Percentiles rank a stretch among this genome's conserved stretches.
These are phyloP conservation scores for Chunga burmeisteri DNA, from an alignment of 2,113 vertebrate genomes.

Conservation along the genomic window DNA sequence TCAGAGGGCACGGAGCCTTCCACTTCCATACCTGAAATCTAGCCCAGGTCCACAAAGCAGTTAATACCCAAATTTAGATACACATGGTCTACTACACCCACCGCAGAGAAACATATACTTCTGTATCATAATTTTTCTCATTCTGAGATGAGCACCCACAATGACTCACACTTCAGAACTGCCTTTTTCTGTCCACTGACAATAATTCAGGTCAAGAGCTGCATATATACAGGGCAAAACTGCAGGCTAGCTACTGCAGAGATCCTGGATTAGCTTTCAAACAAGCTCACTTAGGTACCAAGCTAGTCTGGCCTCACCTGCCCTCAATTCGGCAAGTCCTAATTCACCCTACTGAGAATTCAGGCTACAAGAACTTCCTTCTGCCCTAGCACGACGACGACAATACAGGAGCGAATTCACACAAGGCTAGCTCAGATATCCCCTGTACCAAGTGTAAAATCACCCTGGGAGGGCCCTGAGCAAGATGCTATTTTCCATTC, in stretches of 20 bases:
- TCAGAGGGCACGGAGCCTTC: background rate
- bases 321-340: fast-evolving
- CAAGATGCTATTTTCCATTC: background rate
- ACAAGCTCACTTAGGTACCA: background rate
- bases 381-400: background rate
- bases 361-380: background rate
- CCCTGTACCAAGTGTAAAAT: fast-evolving
- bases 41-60: background rate
- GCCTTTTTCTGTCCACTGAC: background rate
- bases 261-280: background rate
- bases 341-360: background rate
- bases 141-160: background rate
- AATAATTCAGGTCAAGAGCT: background rate
- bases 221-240: background rate
- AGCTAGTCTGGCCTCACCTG: background rate
- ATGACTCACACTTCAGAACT: background rate
- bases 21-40: background rate
- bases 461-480: background rate
- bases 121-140: background rate
- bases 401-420: background rate
- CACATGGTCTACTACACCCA: background rate
- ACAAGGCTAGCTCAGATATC: background rate
- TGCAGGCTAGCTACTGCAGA: background rate
- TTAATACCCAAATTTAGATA: background rate
- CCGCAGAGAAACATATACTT: background rate